These are phyloP conservation scores for Drosophila micromelanica DNA, from an alignment of 1,140 invertebrate genomes.

Conservation along the genomic window DNA sequence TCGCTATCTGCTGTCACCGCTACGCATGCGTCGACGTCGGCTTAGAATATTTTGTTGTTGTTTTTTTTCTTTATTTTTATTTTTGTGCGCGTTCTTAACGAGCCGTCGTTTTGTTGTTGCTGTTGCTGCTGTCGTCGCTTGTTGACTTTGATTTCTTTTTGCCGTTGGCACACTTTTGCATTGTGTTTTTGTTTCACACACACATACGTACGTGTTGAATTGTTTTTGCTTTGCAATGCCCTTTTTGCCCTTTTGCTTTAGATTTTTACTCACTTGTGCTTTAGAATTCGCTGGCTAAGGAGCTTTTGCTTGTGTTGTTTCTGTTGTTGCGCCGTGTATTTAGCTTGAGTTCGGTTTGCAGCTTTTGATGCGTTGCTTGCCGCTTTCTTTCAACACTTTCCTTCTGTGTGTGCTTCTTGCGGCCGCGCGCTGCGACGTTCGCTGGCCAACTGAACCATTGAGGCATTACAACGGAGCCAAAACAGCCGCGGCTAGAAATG, in stretches of 20 bases:
- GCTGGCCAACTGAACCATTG: constrained; percentile 55
- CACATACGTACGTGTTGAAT: constrained; percentile 1
- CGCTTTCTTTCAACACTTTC: constrained; percentile 39
- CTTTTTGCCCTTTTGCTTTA: background rate
- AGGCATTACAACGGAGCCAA: constrained; percentile 27
- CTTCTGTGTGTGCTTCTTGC: constrained; percentile 37
- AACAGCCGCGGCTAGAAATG: constrained; percentile 41
- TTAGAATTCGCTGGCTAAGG: background rate
- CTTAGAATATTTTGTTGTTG: too few relatives aligned
- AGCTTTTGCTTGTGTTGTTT: background rate
- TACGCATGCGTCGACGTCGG: constrained; percentile 8
- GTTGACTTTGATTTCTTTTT: constrained; percentile 72
- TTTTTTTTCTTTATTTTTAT: constrained; percentile 13
- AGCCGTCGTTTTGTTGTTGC: too few relatives aligned
- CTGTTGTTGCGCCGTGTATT: background rate
- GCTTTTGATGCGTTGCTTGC: constrained; percentile 31
- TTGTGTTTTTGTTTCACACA: constrained; percentile 18
- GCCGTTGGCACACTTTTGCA: constrained; percentile 67
- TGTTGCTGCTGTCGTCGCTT: constrained; percentile 22
- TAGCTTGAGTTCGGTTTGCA: constrained; percentile 3
- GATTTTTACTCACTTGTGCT: constrained; percentile 14
- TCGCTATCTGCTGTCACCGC: constrained; percentile 17
- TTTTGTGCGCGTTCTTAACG: constrained; percentile 24
- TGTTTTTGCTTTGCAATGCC: background rate
- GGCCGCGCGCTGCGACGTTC: constrained; percentile 70